A percentile compares a stretch with the other conserved stretches of the same genome.
These are phyloP conservation scores for Lumbricus terrestris DNA, from an alignment of 2,888 invertebrate species.

Conservation along the genomic window DNA sequence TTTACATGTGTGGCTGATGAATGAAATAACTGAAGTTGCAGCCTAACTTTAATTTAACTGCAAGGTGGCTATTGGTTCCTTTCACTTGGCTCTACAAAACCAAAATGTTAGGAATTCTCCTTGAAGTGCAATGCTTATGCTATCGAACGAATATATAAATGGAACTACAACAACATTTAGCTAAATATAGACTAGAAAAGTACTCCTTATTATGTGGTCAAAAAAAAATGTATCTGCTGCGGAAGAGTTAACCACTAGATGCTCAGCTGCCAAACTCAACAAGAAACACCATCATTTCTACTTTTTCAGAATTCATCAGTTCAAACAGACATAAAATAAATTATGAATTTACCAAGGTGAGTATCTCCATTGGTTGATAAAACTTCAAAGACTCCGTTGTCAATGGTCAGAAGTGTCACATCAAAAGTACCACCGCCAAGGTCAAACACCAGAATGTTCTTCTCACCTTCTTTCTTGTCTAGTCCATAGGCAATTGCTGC, in stretches of 20 bases:
- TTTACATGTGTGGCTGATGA: no score
- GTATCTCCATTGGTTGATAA: slow-evolving; percentile 88
- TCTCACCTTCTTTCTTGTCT: slow-evolving; percentile 94
- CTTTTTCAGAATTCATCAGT: not conserved
- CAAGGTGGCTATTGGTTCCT: no score
- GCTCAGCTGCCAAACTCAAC: not conserved
- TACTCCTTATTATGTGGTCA: no score
- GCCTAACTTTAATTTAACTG: no score
- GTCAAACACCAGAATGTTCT: slow-evolving; percentile 97
- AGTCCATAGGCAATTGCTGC: slow-evolving; percentile 95
- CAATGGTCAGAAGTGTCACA: slow-evolving; percentile 94
- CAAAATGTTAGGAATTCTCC: no score
- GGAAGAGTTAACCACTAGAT: not conserved
- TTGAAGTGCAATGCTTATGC: no score
- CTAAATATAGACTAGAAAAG: no score
- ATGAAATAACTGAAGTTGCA: no score
- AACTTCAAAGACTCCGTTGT: slow-evolving; percentile 95
- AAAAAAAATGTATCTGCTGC: no score
- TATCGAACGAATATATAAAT: no score
- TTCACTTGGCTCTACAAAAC: no score
- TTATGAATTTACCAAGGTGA: slow-evolving; percentile 62
- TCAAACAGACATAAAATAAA: not conserved
- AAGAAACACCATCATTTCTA: not conserved
- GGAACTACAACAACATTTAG: no score
- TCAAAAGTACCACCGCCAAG: slow-evolving; percentile 99